phyloP scores from a whole-genome alignment of 2,888 invertebrate genomes.

The Apoderus coryli region DNA sequence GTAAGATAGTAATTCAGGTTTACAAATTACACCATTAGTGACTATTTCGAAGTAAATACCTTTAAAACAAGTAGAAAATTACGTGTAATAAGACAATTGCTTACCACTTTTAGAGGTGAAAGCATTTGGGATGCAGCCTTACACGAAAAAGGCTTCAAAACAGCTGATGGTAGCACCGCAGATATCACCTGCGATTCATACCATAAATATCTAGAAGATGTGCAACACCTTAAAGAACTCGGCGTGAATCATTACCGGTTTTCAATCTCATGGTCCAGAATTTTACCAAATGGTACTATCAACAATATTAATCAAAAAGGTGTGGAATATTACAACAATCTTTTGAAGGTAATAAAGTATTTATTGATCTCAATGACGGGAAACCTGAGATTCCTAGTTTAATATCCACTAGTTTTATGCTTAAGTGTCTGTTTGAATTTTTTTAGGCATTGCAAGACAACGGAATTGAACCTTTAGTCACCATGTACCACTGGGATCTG shows the following conservation, averaged over 20 bases:
- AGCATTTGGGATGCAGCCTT: no score
- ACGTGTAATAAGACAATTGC: no score
- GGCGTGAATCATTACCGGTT: conserved; percentile 36
- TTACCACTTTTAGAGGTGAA: no score
- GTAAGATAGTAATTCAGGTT: conserved; percentile 18
- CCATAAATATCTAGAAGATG: conserved; percentile 47
- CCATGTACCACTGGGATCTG: conserved; percentile 40
- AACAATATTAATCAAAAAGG: conserved; percentile 39
- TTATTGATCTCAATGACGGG: no score
- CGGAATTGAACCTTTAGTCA: conserved; percentile 40
- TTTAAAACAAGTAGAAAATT: no score
- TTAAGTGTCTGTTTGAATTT: no score
- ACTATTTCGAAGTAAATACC: no score
- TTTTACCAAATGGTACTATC: conserved; percentile 50
- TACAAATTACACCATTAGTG: no score
- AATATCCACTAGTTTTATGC: no score
- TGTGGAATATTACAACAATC: conserved; percentile 50
- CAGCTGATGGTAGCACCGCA: no score
- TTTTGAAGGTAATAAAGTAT: conserved; percentile 56
- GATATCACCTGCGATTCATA: conserved; percentile 56
- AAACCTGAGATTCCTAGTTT: no score
- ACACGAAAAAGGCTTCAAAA: no score
- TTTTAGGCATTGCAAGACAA: conserved; percentile 29
- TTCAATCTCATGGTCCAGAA: conserved; percentile 13
- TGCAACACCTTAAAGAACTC: conserved; percentile 43